Conservation (phyloP, 2,113 vertebrate species). For the Coptodon bakossiorum region DNA sequence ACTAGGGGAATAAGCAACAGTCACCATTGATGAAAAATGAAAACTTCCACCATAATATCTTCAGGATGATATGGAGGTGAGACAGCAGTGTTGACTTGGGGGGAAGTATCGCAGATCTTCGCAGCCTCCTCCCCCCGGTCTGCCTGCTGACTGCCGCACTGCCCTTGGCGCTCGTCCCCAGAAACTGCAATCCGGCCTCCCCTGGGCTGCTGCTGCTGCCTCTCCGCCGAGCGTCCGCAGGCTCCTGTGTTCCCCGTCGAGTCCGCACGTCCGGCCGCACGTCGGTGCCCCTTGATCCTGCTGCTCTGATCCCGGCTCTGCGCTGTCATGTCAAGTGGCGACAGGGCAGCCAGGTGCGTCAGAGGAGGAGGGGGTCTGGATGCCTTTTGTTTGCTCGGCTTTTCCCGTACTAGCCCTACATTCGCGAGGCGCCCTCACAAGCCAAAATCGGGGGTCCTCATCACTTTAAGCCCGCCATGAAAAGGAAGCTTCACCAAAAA, state of each 20-base stretch:
- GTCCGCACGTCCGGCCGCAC: constrained; percentile 66
- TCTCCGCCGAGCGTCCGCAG: constrained; percentile 38
- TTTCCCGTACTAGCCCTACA: constrained; percentile 26
- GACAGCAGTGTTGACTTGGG: constrained; percentile 22
- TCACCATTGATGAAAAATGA: constrained; percentile 33
- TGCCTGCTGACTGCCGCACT: constrained; percentile 72
- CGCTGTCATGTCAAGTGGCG: constrained; percentile 75
- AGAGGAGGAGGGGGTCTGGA: constrained; percentile 45
- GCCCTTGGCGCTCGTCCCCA: constrained; percentile 75
- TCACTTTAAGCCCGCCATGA: constrained; percentile 46
- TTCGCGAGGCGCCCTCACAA: constrained; percentile 53
- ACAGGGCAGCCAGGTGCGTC: constrained; percentile 71
- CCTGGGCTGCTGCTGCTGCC: constrained; percentile 51
- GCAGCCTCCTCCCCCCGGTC: constrained; percentile 67
- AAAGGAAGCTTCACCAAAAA: constrained; percentile 3
- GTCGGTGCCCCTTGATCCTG: constrained; percentile 71
- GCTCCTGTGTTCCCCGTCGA: constrained; percentile 40
- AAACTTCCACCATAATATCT: constrained; percentile 24
- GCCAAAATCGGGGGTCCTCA: constrained; percentile 28
- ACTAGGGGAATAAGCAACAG: neutral
- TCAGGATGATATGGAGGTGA: constrained; percentile 27
- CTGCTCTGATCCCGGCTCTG: constrained; percentile 60
- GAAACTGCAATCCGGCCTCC: constrained; percentile 68
- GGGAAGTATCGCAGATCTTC: constrained; percentile 61
- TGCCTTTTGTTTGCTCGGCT: constrained; percentile 63